phyloP scores from a whole-genome alignment of 2,113 vertebrate genomes.

The Bos indicus region DNA sequence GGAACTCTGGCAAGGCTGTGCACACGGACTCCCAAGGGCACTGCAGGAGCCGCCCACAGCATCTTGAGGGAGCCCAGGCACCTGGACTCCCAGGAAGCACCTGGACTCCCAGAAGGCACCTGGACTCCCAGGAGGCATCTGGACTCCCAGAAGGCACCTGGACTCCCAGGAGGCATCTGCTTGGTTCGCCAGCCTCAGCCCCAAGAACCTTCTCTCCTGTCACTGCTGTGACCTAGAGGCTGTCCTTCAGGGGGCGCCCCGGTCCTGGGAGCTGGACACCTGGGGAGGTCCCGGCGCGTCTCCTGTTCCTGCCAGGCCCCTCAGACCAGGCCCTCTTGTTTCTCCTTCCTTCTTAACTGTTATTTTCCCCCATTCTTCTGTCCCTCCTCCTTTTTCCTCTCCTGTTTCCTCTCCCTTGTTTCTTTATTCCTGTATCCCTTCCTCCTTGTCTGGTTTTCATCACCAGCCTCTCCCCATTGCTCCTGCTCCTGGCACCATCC shows the following conservation, averaged over 20 bases:
- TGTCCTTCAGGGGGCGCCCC: background rate
- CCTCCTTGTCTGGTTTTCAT: background rate
- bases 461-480: background rate
- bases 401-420: background rate
- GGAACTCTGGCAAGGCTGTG: fast-evolving
- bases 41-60: fast-evolving
- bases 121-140: background rate
- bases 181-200: background rate
- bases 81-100: background rate
- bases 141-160: background rate
- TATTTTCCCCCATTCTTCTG: background rate
- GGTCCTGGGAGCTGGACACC: background rate
- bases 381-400: background rate
- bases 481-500: background rate
- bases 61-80: background rate
- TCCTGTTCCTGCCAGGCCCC: background rate
- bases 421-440: background rate
- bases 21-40: background rate
- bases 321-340: background rate
- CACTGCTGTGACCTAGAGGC: background rate
- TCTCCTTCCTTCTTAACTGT: background rate
- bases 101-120: fast-evolving
- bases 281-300: fast-evolving
- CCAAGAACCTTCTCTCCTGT: background rate
- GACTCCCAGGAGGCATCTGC: background rate